Base-by-base conservation (phyloP, 2,113 vertebrate genomes). In the Sarotherodon lohbergeri region DNA sequence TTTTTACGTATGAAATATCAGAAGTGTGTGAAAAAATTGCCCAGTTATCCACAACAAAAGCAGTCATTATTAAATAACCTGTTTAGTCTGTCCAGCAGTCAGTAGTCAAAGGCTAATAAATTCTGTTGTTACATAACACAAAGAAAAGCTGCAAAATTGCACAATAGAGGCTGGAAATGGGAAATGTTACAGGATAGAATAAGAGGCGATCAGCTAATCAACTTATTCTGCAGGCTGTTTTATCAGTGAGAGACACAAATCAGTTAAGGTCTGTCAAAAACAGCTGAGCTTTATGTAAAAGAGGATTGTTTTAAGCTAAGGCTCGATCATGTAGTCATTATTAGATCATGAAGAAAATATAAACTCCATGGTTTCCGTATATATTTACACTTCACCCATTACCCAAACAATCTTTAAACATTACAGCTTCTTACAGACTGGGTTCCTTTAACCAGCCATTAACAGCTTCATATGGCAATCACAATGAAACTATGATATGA, bases 301-400 rank as follows among this genome's bases (percentile, higher is more conserved):
- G 43, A 50, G 16, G 6, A 50, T 32, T 8, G 27, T 78, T 78
- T 50, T 32, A 32, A 17, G 6, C 71, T 32, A 4, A n/a, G 16
- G 27, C 43, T 5, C 0, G 1, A 78, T 78, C 27, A 19, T 29
- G 46, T 50, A 5, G 39, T 3, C 1, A 76, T 29, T 11, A 78
- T n/a, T 50, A 50, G 16, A 78, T 50, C 46, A 50, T 50, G 1
- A 78, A 78, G 71, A 78, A 50, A 50, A 78, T 78, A 32, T 78
- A 32, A 48, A 32, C 16, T 7, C 6, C 6, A 8, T 50, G 46
- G 43, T 50, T 19, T 50, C 14, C 1, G 3, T 78, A 50, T 78
- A 5, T 48, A 48, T 76, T 48, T 76, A 19, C 9, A 50, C 5
- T 50, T 78, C n/a, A 14, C 12, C 66, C n/a, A 6, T 71, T 50